These are phyloP conservation scores for Drosophila birchii DNA, from an alignment of 2,888 invertebrate genomes.

Conservation along the genomic window DNA sequence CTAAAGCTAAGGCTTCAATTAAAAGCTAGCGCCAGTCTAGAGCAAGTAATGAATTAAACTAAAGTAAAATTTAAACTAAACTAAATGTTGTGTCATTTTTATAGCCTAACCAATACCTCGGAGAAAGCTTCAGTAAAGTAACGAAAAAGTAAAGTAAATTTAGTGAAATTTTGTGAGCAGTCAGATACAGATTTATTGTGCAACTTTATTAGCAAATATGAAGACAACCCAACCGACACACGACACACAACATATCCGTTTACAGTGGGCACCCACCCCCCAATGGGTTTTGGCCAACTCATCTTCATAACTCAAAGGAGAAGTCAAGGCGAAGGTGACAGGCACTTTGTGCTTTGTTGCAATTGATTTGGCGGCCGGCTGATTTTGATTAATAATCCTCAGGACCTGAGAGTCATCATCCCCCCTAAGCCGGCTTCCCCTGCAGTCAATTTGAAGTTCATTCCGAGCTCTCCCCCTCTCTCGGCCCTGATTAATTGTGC, in stretches of 20 bases:
- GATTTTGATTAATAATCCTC: slow-evolving; percentile 64
- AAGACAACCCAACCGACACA: slow-evolving; percentile 28
- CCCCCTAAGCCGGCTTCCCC: slow-evolving; percentile 13
- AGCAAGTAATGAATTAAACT: slow-evolving; percentile 62
- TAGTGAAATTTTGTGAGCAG: slow-evolving; percentile 61
- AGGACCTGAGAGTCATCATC: slow-evolving; percentile 44
- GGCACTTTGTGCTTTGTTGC: slow-evolving; percentile 56
- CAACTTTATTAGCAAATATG: slow-evolving; percentile 53
- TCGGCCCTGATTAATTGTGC: slow-evolving; percentile 64
- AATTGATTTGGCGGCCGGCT: slow-evolving; percentile 66
- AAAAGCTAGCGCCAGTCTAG: slow-evolving; percentile 54
- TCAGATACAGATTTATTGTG: slow-evolving; percentile 31
- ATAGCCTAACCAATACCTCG: slow-evolving; percentile 73
- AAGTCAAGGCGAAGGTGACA: slow-evolving; percentile 62
- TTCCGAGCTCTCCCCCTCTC: slow-evolving; percentile 1
- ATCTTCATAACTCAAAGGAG: slow-evolving; percentile 62
- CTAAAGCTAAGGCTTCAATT: slow-evolving; percentile 26
- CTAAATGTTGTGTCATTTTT: slow-evolving; percentile 78
- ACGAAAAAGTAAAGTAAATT: slow-evolving; percentile 47
- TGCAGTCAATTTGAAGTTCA: slow-evolving; percentile 28
- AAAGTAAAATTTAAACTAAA: slow-evolving; percentile 43
- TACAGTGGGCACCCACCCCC: neutral
- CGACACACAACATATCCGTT: slow-evolving; percentile 64
- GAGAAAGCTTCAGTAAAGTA: slow-evolving; percentile 48
- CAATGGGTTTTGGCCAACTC: slow-evolving; percentile 56